Evolutionary conservation across 1,140 invertebrate species (phyloP), one percentile per base, ranked within the genome.

Genomic region (Catajapyx aquilonaris): DNA sequence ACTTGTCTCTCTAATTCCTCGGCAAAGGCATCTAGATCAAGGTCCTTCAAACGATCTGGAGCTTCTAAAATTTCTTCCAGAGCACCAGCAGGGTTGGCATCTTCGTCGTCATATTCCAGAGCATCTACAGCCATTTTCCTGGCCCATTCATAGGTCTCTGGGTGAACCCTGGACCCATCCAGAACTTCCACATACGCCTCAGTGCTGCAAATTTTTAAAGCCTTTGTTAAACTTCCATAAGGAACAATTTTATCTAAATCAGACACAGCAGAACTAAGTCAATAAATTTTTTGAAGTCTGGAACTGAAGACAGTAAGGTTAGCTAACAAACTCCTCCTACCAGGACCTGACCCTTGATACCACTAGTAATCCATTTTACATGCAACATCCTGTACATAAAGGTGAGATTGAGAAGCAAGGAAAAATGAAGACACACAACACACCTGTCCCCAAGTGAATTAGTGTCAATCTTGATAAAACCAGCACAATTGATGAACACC

Each of bases 41-140:
- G 61, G 57, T 98, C 94, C 54, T 93, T 93, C 0, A 98, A 60
- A 48, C 86, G 68, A 46, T 96, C 90, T 0, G 94, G 93, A 2
- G 84, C 77, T 57, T 95, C 85, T 0, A 98, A 57, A 50, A 98
- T 97, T 59, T 98, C 93, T 51, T 98, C 91, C 1, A 99, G 58
- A 13, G 94, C 93, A 2, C 84, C 84, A 0, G 90, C 87, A 0
- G 93, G 90, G 65, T 98, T 95, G 0, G 80, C 76, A 43, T 88
- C 85, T 50, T 91, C 86, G 47, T 94, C 88, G 47, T 97, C 93
- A 46, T 96, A 95, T 46, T 99, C 95, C 9, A 98, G 60, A 5
- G 95, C 95, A 64, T 99, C 95, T 0, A 97, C 88, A 3, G 94
- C 95, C 93, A 99, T 99, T 64, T 99, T 99, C 16, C 91, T 61